These are phyloP conservation scores for Neoniphon sammara DNA, from an alignment of 2,797 vertebrate species.

Conservation along the genomic window DNA sequence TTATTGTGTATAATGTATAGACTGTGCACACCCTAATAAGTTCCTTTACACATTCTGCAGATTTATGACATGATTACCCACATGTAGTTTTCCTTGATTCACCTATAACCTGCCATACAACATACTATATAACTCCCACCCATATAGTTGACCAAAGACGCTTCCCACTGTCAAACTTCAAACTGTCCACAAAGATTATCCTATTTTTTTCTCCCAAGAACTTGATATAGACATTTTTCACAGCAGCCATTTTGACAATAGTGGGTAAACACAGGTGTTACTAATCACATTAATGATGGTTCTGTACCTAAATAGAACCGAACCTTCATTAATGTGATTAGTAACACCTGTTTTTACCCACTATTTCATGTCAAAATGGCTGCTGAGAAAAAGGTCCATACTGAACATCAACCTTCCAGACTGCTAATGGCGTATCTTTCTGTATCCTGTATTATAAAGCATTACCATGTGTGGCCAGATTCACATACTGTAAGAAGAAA, in stretches of 20 bases:
- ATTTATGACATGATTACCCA: constrained; percentile 48
- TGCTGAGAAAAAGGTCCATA: too few species aligned
- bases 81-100: constrained; percentile 36
- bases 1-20: constrained; percentile 45
- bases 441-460: background rate
- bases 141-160: constrained; percentile 68
- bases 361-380: too few species aligned
- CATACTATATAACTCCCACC: constrained; percentile 34
- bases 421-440: background rate
- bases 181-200: background rate
- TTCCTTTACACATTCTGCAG: constrained; percentile 40
- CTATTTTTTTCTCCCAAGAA: background rate
- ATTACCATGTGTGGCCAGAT: background rate
- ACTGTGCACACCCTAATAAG: constrained; percentile 46
- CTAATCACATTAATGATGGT: too few species aligned
- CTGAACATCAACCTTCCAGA: constrained; percentile 10
- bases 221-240: background rate
- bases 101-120: constrained; percentile 32
- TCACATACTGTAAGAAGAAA: too few species aligned
- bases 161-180: constrained; percentile 37
- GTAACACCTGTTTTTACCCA: too few species aligned
- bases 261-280: too few species aligned
- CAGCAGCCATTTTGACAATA: too few species aligned
- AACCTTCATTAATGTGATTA: too few species aligned
- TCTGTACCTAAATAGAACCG: too few species aligned